phyloP scores from a whole-genome alignment of 2,113 vertebrate genomes.

The Burhinus bistriatus region DNA sequence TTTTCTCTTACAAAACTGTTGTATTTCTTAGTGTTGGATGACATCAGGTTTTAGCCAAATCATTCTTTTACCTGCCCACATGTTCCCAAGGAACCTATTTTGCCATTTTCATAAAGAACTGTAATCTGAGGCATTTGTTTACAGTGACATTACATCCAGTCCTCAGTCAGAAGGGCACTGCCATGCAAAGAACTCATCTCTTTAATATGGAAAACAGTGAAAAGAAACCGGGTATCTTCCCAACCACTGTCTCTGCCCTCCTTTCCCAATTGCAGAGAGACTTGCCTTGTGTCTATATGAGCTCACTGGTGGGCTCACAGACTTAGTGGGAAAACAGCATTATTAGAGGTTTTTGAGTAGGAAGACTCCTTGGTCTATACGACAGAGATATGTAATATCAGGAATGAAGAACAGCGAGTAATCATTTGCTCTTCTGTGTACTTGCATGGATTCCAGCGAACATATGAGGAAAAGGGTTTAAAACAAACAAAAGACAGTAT shows the following conservation, averaged over 20 bases:
- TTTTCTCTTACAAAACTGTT: not conserved
- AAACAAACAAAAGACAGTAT: not conserved
- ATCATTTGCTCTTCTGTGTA: not conserved
- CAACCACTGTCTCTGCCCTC: not conserved
- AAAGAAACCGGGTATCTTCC: not conserved
- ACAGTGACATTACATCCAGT: not conserved
- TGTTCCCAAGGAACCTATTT: not conserved
- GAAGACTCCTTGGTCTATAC: not conserved
- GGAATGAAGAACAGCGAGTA: not conserved
- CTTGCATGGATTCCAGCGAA: not conserved
- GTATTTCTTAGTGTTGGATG: not conserved
- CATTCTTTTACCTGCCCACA: not conserved
- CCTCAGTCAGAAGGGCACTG: not conserved
- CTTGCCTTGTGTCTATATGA: not conserved
- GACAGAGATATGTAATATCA: not conserved
- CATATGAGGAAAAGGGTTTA: not conserved
- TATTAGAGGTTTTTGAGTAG: not conserved
- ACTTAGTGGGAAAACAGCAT: not conserved
- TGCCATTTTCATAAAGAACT: not conserved
- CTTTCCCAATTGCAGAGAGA: not conserved
- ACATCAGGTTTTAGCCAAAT: not conserved
- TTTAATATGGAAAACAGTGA: not conserved
- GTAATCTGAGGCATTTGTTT: not conserved
- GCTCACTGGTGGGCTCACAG: not conserved
- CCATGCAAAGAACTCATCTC: not conserved